Evolutionary conservation across 2,113 vertebrate species (phyloP), one percentile per base, ranked within the genome.

Genomic region (Mellivora capensis): DNA sequence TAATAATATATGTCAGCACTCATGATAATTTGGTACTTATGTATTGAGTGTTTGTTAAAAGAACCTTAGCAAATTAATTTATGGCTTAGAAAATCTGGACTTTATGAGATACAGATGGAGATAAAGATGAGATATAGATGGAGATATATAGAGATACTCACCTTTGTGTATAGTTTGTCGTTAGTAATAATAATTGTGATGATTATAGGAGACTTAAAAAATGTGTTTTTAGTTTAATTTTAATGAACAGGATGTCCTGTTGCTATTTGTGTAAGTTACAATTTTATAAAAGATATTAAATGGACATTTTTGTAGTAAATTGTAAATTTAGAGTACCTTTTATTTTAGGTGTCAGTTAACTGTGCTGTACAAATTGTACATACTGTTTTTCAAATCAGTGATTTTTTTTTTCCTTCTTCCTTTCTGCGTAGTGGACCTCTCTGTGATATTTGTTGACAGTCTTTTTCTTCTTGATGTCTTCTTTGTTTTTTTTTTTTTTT

Each of bases 31-130:
- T 94, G 76, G 39, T 96, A 52, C 29, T 42, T 87, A 87, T 10
- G 29, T 88, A 23, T 83, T 54, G 29, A 15, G 8, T 81, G 6
- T 96, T 94, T 87, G 82, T 88, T 91, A 87, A 94, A 80, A 86
- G 42, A 87, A 59, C 18, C 21, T 83, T 13, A 91, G 17, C 49
- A 91, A 83, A 71, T 96, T 64, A 82, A 79, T 76, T 54, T 96
- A 54, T 80, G 52, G 27, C 42, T 86, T 90, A 37, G 42, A 80
- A 96, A 90, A 64, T 94, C 21, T 90, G 80, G 72, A 86, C 80
- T 94, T 80, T 72, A 37, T 34, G 39, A 87, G 62, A 44, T 80
- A 23, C 20, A 49, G 44, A 37, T 49, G 12, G 39, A 87, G 62
- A 42, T 79, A 21, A 25, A 49, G 44, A 31, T 39, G 39, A 87